Conservation (phyloP, 2,113 vertebrate genomes). For the Lagopus leucura region DNA sequence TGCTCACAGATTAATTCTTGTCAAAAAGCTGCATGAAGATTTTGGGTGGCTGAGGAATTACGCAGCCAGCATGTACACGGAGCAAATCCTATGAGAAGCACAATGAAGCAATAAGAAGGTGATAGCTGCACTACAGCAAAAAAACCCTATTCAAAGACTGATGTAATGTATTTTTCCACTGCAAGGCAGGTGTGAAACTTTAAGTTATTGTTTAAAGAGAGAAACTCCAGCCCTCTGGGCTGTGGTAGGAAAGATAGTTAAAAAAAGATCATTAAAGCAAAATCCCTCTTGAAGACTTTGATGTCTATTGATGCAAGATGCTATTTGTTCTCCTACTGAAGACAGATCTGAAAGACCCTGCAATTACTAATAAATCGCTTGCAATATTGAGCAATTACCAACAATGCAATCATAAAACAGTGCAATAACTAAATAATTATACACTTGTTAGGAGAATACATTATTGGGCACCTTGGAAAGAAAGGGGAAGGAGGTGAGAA, state of each 20-base stretch:
- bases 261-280: constrained; percentile 41
- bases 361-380: constrained; percentile 66
- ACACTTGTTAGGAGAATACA: constrained; percentile 6
- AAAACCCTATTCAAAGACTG: constrained; percentile 17
- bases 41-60: constrained; percentile 4
- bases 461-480: constrained; percentile 27
- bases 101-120: constrained; percentile 5
- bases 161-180: constrained; percentile 26
- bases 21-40: constrained; percentile 11
- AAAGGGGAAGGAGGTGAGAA: constrained; percentile 16
- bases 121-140: neutral
- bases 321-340: constrained; percentile 50
- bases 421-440: constrained; percentile 62
- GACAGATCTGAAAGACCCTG: constrained; percentile 37
- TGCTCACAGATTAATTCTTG: neutral
- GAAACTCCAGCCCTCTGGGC: neutral
- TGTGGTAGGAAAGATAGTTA: neutral
- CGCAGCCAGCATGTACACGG: neutral
- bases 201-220: neutral
- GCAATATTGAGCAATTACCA: constrained; percentile 58
- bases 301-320: constrained; percentile 49
- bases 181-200: constrained; percentile 28
- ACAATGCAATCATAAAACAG: constrained; percentile 56
- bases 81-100: constrained; percentile 24
- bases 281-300: constrained; percentile 23